A percentile compares a stretch with the other conserved stretches of the same genome.
Conservation (phyloP, 2,113 vertebrate species). For the Actinemys pallida region DNA sequence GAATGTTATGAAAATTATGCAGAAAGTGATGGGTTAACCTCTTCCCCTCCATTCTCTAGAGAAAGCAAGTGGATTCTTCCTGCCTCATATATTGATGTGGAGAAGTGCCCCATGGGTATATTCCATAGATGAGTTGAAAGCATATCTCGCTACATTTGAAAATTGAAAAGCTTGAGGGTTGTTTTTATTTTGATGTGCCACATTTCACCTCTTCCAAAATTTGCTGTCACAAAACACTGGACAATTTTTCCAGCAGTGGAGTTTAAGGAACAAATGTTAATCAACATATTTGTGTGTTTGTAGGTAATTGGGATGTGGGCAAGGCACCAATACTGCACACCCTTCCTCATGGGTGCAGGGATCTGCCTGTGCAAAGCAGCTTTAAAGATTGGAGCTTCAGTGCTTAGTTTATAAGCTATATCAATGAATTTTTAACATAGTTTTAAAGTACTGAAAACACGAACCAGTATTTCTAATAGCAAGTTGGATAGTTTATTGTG, state of each 20-base stretch:
- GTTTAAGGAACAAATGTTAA: not conserved
- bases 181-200: fast-evolving
- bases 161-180: fast-evolving
- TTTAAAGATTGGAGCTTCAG: not conserved
- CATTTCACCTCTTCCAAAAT: not conserved
- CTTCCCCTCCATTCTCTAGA: not conserved
- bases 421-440: not conserved
- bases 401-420: not conserved
- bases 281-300: not conserved
- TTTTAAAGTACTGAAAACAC: not conserved
- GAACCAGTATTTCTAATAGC: not conserved
- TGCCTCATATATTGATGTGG: fast-evolving
- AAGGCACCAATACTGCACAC: not conserved
- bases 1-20: not conserved
- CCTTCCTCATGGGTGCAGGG: not conserved
- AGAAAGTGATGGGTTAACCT: not conserved
- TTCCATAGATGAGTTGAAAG: fast-evolving
- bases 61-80: not conserved
- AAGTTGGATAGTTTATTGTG: not conserved
- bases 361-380: not conserved
- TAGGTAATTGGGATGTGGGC: not conserved
- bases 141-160: fast-evolving
- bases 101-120: not conserved
- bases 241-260: not conserved
- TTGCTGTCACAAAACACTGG: not conserved